Evolutionary conservation across 2,113 vertebrate species (phyloP), one percentile per base, ranked within the genome.

Genomic region (Terrapene triunguis): DNA sequence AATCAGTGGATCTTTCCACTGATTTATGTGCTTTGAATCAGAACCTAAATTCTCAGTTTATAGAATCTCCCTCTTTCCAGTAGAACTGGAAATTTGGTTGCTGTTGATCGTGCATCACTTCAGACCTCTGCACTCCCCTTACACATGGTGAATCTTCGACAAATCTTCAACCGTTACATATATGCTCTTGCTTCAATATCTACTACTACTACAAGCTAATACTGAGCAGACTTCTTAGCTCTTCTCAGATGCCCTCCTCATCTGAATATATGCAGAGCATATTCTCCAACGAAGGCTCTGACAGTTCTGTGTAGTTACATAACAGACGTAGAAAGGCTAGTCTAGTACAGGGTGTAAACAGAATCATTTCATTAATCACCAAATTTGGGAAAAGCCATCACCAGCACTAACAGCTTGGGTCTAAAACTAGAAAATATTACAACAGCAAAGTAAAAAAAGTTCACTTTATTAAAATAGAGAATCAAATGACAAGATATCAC

Each of bases 391-490:
- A 76, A 76, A 27, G n/a, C 10, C 22, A 76, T 27, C 74, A 76
- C 74, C 42, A 27, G 24, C 21, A 47, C 74, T 47, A 47, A 25
- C 74, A 76, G 22, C 6, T 76, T 69, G 27, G 51, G 3, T 38
- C 22, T 81, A 48, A 91, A 2, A 88, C 35, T 80, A 59, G 84
- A 95, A 95, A 82, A 44, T 44, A 38, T 29, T 42, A 95, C 0
- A 2, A 89, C 88, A 50, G 83, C 17, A 81, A 89, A 87, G 91
- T 87, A 91, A 51, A 85, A 96, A 97, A 97, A 94, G 74, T 82
- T 1, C 59, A 62, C 22, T 97, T 97, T 97, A 97, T 97, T 98
- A 89, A 32, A 74, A 87, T 27, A 44, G 72, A 92, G 78, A 11
- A 80, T 24, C 55, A 79, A 57, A 38, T 53, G 8, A 38, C 25